phyloP scores from a whole-genome alignment of 2,888 invertebrate species.

The Galeopsomyia nigrocyanea region DNA sequence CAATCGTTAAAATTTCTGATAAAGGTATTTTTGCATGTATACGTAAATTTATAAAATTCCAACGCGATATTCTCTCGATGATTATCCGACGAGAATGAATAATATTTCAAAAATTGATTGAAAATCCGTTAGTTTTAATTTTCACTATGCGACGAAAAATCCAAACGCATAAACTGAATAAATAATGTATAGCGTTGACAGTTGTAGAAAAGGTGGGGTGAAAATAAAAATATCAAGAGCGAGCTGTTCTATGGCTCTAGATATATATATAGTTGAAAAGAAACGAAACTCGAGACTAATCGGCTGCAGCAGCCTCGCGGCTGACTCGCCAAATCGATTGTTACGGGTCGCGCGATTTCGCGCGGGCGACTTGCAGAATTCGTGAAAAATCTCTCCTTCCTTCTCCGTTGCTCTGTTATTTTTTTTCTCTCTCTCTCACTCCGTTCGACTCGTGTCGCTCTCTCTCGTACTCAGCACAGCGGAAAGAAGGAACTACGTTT shows the following conservation, averaged over 20 bases:
- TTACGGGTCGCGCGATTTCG: constrained; percentile 27
- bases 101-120: too few relatives aligned
- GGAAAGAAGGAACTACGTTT: not conserved
- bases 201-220: not conserved
- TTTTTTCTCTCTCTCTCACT: not conserved
- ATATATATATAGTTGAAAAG: not conserved
- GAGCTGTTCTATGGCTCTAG: not conserved
- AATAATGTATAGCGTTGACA: constrained; percentile 15
- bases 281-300: constrained; percentile 28
- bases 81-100: too few relatives aligned
- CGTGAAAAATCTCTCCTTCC: constrained; percentile 15
- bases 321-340: constrained; percentile 31
- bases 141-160: too few relatives aligned
- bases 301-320: constrained; percentile 10
- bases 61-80: too few relatives aligned
- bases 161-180: constrained; percentile 11
- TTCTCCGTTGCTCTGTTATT: not conserved
- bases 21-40: too few relatives aligned
- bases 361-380: constrained; percentile 14
- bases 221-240: constrained; percentile 6
- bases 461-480: too few relatives aligned
- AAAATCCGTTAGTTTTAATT: too few relatives aligned
- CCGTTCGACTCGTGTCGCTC: too few relatives aligned
- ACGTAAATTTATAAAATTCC: too few relatives aligned
- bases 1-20: too few relatives aligned